phyloP scores from a whole-genome alignment of 2,797 vertebrate genomes.

The Yasuhikotakia modesta region DNA sequence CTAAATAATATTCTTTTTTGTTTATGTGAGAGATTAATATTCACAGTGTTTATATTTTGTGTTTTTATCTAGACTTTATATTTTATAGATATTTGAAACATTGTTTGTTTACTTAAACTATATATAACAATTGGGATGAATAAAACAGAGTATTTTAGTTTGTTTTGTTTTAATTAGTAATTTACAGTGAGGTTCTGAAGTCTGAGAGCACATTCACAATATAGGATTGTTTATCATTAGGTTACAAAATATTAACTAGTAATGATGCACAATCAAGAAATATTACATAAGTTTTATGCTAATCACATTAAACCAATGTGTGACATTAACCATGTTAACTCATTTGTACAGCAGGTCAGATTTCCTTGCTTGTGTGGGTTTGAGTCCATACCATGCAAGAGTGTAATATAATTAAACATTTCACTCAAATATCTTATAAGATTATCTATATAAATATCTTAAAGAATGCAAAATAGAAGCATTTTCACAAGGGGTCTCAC shows the following conservation, averaged over 20 bases:
- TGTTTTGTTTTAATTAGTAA: conserved; percentile 48
- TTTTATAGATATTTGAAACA: conserved; percentile 50
- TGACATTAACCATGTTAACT: not conserved
- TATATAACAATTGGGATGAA: conserved; percentile 45
- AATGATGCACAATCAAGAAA: not conserved
- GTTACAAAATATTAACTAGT: not conserved
- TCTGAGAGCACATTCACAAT: not conserved
- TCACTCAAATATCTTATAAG: not conserved
- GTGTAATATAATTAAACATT: too few species aligned
- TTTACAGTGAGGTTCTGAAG: conserved; percentile 10
- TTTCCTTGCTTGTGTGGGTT: not conserved
- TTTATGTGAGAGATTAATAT: conserved; percentile 38
- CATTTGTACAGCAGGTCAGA: too few species aligned
- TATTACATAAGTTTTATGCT: not conserved
- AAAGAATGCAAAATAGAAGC: not conserved
- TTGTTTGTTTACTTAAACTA: conserved; percentile 49
- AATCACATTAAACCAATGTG: conserved; percentile 12
- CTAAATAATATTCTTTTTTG: conserved; percentile 32
- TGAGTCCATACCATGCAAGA: too few species aligned
- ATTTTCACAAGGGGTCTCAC: not conserved
- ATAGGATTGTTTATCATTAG: too few species aligned
- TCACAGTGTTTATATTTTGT: conserved; percentile 33
- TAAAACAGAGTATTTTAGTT: conserved; percentile 34
- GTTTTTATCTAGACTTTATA: conserved; percentile 27
- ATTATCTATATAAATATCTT: too few species aligned